Evolutionary conservation across 2,888 invertebrate species (phyloP).

Genomic region (Julus scanicus): DNA sequence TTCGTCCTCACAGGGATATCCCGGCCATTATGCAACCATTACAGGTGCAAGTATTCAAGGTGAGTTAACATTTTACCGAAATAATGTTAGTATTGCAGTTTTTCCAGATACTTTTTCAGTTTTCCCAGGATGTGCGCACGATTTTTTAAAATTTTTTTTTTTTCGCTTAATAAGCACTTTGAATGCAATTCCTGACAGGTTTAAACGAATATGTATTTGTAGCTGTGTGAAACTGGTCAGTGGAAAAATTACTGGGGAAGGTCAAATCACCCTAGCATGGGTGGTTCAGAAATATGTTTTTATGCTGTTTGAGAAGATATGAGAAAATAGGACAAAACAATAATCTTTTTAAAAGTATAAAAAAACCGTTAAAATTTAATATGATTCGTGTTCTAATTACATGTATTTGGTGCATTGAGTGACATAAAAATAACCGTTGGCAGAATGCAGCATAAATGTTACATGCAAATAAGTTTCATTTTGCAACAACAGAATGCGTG

Average conservation of each 20-base stretch:
- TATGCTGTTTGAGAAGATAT: background rate
- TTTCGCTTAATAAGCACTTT: too few species aligned
- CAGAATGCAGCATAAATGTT: background rate
- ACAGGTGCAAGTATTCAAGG: conserved; percentile 59
- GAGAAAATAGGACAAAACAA: background rate
- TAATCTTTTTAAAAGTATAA: background rate
- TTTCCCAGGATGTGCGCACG: too few species aligned
- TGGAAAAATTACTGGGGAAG: background rate
- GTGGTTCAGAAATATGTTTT: background rate
- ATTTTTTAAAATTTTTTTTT: too few species aligned
- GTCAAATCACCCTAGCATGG: background rate
- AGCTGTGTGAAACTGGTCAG: background rate
- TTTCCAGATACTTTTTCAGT: too few species aligned
- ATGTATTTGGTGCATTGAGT: background rate
- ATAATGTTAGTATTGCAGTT: background rate
- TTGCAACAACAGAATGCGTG: background rate
- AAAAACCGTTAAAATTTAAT: background rate
- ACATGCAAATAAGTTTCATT: background rate
- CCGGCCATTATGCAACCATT: conserved; percentile 59
- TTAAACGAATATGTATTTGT: background rate
- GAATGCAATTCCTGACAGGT: too few species aligned
- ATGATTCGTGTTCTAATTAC: conserved; percentile 12
- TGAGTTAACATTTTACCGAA: conserved; percentile 41
- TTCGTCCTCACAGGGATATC: conserved; percentile 59
- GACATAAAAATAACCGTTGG: background rate